These are phyloP conservation scores for Macrophya annulata DNA, from an alignment of 2,888 invertebrate species.

Conservation along the genomic window DNA sequence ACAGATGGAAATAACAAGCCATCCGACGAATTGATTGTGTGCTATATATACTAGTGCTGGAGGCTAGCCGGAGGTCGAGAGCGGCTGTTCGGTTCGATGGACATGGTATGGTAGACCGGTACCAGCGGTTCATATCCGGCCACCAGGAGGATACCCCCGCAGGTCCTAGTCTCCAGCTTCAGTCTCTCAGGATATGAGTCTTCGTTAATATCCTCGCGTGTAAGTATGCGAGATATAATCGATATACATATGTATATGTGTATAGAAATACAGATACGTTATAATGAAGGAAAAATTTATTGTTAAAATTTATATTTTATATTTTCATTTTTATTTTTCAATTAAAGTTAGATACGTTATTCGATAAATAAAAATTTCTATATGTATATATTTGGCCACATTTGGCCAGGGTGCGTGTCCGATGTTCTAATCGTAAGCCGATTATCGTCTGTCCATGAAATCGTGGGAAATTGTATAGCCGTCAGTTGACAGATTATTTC, in stretches of 20 bases:
- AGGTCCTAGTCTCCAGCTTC: background rate
- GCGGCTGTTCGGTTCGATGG: conserved; percentile 42
- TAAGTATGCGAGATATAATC: conserved; percentile 13
- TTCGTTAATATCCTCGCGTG: conserved; percentile 55
- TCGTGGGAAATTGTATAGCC: conserved; percentile 18
- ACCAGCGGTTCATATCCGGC: conserved; percentile 71
- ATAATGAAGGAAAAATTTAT: background rate
- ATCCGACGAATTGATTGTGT: background rate
- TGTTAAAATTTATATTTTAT: background rate
- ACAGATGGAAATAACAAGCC: background rate
- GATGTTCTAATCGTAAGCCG: conserved; percentile 65
- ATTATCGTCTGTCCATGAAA: conserved; percentile 63
- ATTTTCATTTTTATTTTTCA: background rate
- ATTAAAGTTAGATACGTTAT: too few species aligned
- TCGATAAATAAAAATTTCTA: too few species aligned
- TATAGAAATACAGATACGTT: too few species aligned
- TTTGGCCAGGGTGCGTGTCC: conserved; percentile 63
- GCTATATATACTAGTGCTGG: background rate
- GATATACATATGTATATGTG: background rate
- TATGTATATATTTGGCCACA: too few species aligned
- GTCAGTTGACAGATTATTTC: conserved; percentile 4
- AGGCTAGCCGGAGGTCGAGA: conserved; percentile 25
- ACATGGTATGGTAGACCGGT: conserved; percentile 41
- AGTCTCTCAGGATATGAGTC: conserved; percentile 65
- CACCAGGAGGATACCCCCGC: conserved; percentile 64